Percentiles rank a stretch among this genome's conserved stretches.
Conservation (phyloP, 2,888 invertebrate species). For the Sympetrum striolatum region DNA sequence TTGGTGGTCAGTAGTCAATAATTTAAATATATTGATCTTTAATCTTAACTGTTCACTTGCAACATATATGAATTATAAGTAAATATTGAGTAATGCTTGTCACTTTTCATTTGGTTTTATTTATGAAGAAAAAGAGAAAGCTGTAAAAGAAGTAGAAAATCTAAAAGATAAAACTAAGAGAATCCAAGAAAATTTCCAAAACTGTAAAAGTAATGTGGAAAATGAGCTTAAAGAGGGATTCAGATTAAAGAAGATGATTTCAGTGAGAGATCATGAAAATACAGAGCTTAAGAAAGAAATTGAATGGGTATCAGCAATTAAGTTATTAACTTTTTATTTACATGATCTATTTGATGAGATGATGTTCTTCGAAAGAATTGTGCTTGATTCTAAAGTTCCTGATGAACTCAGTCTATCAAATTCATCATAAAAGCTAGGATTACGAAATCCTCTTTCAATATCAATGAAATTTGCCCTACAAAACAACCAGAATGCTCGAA, state of each 20-base stretch:
- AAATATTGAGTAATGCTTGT: not conserved
- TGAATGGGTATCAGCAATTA: constrained; percentile 66
- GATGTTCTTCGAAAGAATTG: no score
- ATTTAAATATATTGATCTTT: no score
- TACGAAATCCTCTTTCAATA: no score
- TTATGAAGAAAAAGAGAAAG: constrained; percentile 64
- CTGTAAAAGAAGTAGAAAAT: constrained; percentile 73
- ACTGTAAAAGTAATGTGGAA: constrained; percentile 69
- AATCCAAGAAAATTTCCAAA: constrained; percentile 64
- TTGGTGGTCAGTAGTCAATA: constrained; percentile 58
- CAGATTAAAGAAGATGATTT: constrained; percentile 71
- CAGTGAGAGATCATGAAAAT: constrained; percentile 74
- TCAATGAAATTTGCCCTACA: no score
- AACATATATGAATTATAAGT: no score
- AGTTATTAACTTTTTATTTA: no score
- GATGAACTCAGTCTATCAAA: no score
- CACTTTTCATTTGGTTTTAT: not conserved
- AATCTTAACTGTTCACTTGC: no score
- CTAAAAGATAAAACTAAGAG: constrained; percentile 68
- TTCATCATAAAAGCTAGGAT: no score
- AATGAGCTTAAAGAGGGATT: constrained; percentile 72
- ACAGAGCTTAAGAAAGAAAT: constrained; percentile 74
- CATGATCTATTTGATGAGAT: no score
- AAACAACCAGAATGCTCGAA: no score
- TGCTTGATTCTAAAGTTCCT: no score